Evolutionary conservation across 1,140 invertebrate genomes (phyloP).

Genomic region (Caenorhabditis remanei): DNA sequence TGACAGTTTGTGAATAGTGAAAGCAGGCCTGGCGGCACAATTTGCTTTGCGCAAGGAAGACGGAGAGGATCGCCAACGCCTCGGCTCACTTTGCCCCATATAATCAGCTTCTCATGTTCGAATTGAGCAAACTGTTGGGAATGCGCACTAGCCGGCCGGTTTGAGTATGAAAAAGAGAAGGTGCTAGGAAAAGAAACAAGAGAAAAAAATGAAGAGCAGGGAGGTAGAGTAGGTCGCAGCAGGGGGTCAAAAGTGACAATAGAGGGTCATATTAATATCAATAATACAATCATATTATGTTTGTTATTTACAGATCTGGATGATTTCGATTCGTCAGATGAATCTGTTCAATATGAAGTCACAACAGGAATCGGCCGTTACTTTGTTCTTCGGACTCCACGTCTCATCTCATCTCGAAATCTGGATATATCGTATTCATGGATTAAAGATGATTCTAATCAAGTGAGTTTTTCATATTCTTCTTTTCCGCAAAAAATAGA

Average conservation of each 20-base stretch:
- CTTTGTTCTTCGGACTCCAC: slow-evolving; percentile 55
- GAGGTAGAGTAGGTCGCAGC: not conserved
- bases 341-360: slow-evolving; percentile 52
- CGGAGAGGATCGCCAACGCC: not conserved
- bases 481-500: not conserved
- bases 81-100: not conserved
- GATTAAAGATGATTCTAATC: slow-evolving; percentile 48
- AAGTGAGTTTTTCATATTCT: not conserved
- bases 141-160: not conserved
- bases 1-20: slow-evolving; percentile 43
- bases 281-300: not conserved
- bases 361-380: not conserved
- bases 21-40: not conserved
- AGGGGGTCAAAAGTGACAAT: not conserved
- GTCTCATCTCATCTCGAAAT: slow-evolving; percentile 42
- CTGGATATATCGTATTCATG: slow-evolving; percentile 56
- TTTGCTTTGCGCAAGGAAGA: slow-evolving; percentile 17
- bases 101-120: slow-evolving; percentile 56
- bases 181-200: slow-evolving; percentile 37
- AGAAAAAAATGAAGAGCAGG: not conserved
- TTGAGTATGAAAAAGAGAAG: not conserved
- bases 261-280: not conserved
- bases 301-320: slow-evolving; percentile 61
- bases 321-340: slow-evolving; percentile 59
- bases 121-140: slow-evolving; percentile 47